Evolutionary conservation across 2,888 invertebrate genomes (phyloP).

Genomic region (Perithous albicinctus): DNA sequence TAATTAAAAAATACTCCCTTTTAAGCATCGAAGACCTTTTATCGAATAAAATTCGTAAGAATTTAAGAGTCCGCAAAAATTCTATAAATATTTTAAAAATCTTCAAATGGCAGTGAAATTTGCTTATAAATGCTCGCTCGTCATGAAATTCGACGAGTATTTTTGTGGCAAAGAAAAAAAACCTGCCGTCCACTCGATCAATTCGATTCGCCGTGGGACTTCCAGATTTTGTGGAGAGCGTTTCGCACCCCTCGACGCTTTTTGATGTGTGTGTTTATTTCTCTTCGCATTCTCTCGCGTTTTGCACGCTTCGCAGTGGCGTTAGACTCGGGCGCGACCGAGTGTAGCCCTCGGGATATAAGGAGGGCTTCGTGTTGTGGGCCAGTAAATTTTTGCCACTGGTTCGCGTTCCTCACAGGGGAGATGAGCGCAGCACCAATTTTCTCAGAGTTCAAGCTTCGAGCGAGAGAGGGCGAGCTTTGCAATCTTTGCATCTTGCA

Average conservation of each 20-base stretch:
- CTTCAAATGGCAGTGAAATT: slow-evolving; percentile 2
- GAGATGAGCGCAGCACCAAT: slow-evolving; percentile 74
- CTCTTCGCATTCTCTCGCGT: slow-evolving; percentile 25
- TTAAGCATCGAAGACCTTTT: too few species aligned
- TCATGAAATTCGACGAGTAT: background rate
- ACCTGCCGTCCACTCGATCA: slow-evolving; percentile 64
- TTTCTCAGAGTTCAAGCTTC: slow-evolving; percentile 74
- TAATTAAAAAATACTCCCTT: too few species aligned
- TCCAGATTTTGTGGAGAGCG: slow-evolving; percentile 27
- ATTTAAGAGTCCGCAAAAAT: background rate
- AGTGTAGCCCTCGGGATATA: slow-evolving; percentile 65
- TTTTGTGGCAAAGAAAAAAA: slow-evolving; percentile 16
- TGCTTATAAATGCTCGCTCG: background rate
- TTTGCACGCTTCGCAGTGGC: slow-evolving; percentile 47
- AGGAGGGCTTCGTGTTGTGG: slow-evolving; percentile 58
- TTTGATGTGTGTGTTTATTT: slow-evolving; percentile 59
- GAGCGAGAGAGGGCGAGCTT: slow-evolving; percentile 72
- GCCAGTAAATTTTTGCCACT: slow-evolving; percentile 66
- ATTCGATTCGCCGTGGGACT: slow-evolving; percentile 47
- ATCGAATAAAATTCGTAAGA: background rate
- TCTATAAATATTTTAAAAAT: slow-evolving; percentile 5
- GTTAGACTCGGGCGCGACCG: slow-evolving; percentile 50
- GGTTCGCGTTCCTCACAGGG: background rate
- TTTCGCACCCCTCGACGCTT: slow-evolving; percentile 46
- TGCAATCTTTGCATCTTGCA: slow-evolving; percentile 72